These are phyloP conservation scores for Brachynemurus nebulosus DNA, from an alignment of 2,888 invertebrate species.

Conservation along the genomic window DNA sequence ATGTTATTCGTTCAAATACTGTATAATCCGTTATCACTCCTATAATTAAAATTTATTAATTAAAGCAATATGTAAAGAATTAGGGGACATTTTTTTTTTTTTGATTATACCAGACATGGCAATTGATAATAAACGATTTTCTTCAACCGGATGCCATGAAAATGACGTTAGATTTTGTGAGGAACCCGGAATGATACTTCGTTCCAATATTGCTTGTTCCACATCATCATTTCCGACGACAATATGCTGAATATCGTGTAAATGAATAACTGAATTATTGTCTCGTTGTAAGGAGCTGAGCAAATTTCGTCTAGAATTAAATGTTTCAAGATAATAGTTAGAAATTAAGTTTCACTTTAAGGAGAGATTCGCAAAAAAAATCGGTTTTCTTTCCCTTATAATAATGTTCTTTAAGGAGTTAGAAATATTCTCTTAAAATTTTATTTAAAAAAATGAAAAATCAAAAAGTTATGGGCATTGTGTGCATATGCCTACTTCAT, in stretches of 20 bases:
- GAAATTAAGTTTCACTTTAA: not conserved
- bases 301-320: constrained; percentile 46
- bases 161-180: constrained; percentile 51
- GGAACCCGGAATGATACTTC: constrained; percentile 40
- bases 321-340: not conserved
- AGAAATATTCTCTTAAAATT: no score
- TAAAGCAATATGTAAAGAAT: not conserved
- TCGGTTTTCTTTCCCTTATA: no score
- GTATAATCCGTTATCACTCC: constrained; percentile 57
- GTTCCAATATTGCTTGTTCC: constrained; percentile 61
- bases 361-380: no score
- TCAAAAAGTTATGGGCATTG: no score
- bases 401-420: no score
- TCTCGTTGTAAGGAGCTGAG: constrained; percentile 73
- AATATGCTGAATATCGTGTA: constrained; percentile 75
- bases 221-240: constrained; percentile 53
- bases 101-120: constrained; percentile 34
- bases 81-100: not conserved
- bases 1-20: constrained; percentile 67
- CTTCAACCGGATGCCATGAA: constrained; percentile 77
- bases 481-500: no score
- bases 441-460: no score
- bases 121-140: constrained; percentile 60
- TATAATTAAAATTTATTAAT: constrained; percentile 19
- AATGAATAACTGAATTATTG: constrained; percentile 52